Percentiles rank a stretch among this genome's conserved stretches.
These are phyloP conservation scores for Nezara viridula DNA, from an alignment of 2,888 invertebrate species.

Conservation along the genomic window DNA sequence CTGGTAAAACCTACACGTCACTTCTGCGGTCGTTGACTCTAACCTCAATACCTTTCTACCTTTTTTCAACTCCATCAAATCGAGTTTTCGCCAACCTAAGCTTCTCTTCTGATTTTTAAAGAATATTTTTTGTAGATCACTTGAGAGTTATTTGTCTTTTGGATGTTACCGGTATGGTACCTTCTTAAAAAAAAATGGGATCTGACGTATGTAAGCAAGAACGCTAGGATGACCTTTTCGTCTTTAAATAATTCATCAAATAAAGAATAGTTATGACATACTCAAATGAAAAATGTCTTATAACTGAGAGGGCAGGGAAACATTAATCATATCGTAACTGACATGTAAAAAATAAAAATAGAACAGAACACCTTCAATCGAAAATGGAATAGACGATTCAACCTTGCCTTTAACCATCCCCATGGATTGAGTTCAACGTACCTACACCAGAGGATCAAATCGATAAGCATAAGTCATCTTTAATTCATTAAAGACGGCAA, in stretches of 20 bases:
- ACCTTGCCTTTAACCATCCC: constrained; percentile 18
- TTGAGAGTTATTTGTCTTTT: not conserved
- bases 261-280: not conserved
- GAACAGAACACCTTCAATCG: not conserved
- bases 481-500: constrained; percentile 39
- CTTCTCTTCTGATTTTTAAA: not conserved
- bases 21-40: constrained; percentile 43
- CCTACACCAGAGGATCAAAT: not conserved
- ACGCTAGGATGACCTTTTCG: not conserved
- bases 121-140: not conserved
- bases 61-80: constrained; percentile 42
- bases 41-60: constrained; percentile 54
- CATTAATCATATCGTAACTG: not conserved
- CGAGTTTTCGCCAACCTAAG: not conserved
- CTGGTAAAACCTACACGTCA: constrained; percentile 33
- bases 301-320: not conserved
- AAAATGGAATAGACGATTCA: constrained; percentile 14
- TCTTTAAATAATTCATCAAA: not conserved
- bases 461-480: constrained; percentile 12
- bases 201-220: not conserved
- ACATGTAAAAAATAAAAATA: not conserved
- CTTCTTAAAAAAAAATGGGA: not conserved
- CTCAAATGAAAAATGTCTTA: not conserved
- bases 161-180: not conserved
- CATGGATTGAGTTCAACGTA: not conserved